Evolutionary conservation across 2,113 vertebrate species (phyloP).

Genomic region (Ailuropoda melanoleuca): DNA sequence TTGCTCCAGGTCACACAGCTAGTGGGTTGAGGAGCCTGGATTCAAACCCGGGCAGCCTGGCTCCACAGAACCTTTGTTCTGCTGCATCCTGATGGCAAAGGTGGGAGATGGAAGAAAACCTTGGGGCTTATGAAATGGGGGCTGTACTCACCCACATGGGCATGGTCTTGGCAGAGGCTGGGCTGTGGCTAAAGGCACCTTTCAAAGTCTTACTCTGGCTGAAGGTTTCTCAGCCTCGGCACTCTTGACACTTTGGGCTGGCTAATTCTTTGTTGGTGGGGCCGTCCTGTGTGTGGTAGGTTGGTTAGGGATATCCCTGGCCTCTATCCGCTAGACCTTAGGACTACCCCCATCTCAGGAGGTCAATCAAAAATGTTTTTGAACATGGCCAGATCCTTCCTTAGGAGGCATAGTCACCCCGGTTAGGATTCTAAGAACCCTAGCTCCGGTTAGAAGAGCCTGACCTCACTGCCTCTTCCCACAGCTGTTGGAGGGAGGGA

Average conservation of each 20-base stretch:
- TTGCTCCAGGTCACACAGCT: conserved; percentile 27
- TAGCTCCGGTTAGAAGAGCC: neutral
- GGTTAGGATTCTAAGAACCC: neutral
- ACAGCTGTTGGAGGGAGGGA: neutral
- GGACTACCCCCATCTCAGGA: neutral
- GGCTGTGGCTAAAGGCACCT: neutral
- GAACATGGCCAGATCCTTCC: neutral
- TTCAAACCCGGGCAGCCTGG: neutral
- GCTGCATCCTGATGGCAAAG: neutral
- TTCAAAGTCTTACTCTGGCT: neutral
- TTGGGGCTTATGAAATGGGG: neutral
- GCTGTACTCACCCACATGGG: accelerated
- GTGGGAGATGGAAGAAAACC: neutral
- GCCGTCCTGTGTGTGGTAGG: neutral
- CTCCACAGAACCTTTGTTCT: neutral
- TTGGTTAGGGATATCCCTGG: neutral
- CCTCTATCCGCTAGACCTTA: neutral
- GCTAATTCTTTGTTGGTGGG: neutral
- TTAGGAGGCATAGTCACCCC: neutral
- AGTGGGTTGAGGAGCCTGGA: neutral
- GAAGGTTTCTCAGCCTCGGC: neutral
- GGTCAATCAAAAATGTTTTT: neutral
- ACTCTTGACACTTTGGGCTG: neutral
- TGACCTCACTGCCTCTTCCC: neutral
- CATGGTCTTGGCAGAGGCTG: neutral